These are phyloP conservation scores for Caenorhabditis sp. DNA, from an alignment of 2,888 invertebrate species.

Conservation along the genomic window DNA sequence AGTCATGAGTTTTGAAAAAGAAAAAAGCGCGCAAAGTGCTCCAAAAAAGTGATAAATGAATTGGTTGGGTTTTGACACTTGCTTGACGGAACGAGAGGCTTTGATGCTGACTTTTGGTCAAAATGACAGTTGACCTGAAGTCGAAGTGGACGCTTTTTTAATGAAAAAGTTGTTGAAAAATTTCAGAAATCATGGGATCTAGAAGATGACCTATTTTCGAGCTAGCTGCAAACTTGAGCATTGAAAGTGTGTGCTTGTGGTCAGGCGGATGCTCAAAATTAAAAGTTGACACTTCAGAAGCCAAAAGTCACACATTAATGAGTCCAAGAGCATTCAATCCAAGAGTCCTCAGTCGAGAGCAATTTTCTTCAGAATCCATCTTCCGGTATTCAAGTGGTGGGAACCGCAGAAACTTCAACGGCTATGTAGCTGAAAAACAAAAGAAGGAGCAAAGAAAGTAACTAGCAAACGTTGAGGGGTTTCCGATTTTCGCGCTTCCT, in stretches of 20 bases:
- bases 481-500: too few relatives aligned
- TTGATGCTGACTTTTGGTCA: too few relatives aligned
- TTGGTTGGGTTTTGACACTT: background rate
- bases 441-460: too few relatives aligned
- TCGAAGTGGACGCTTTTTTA: too few relatives aligned
- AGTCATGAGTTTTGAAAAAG: constrained; percentile 7
- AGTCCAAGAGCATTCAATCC: background rate
- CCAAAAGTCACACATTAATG: background rate
- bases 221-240: too few relatives aligned
- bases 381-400: constrained; percentile 11
- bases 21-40: background rate
- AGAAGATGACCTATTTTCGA: too few relatives aligned
- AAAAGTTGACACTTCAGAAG: background rate
- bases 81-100: background rate
- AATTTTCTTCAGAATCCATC: background rate
- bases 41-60: background rate
- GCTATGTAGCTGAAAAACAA: too few relatives aligned
- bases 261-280: background rate
- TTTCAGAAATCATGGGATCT: too few relatives aligned
- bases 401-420: too few relatives aligned
- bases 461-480: too few relatives aligned
- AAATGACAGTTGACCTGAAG: too few relatives aligned
- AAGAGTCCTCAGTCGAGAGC: background rate
- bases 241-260: background rate
- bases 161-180: too few relatives aligned